Evolutionary conservation across 2,888 invertebrate species (phyloP).

Genomic region (Trichacis sp.): DNA sequence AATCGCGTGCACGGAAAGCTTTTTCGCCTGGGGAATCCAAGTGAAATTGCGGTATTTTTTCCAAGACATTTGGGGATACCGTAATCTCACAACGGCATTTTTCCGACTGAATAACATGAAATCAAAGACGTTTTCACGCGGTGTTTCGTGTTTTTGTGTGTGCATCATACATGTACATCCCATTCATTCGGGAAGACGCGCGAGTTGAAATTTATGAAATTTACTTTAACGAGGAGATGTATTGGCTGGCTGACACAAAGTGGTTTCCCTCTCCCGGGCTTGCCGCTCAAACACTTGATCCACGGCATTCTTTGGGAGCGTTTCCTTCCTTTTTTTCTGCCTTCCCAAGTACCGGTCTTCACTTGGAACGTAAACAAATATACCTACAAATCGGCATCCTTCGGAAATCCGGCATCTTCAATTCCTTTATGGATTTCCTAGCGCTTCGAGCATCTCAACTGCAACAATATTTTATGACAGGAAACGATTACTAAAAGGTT

Average conservation of each 20-base stretch:
- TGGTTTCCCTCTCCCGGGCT: conserved; percentile 64
- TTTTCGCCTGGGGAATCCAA: too few relatives aligned
- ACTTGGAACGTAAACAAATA: not conserved
- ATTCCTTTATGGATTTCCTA: too few relatives aligned
- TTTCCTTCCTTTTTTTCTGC: conserved; percentile 39
- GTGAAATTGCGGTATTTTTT: not conserved
- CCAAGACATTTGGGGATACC: not conserved
- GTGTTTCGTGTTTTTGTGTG: too few relatives aligned
- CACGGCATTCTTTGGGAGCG: conserved; percentile 63
- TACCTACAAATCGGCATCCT: too few relatives aligned
- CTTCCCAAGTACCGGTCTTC: not conserved
- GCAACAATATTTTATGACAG: too few relatives aligned
- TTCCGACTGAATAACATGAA: not conserved
- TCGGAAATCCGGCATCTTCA: too few relatives aligned
- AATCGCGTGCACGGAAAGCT: too few relatives aligned
- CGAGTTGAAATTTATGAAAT: conserved; percentile 20
- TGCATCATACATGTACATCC: too few relatives aligned
- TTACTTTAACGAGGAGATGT: conserved; percentile 67
- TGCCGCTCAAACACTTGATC: conserved; percentile 67
- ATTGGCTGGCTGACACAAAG: conserved; percentile 67
- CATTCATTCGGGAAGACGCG: conserved; percentile 7
- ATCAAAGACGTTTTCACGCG: too few relatives aligned
- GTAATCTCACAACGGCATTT: conserved; percentile 2
- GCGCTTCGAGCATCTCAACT: too few relatives aligned
- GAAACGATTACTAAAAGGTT: too few relatives aligned